A percentile compares a stretch with the other conserved stretches of the same genome.
These are phyloP conservation scores for Lissocephala sabroskyi DNA, from an alignment of 2,888 invertebrate genomes.

Conservation along the genomic window DNA sequence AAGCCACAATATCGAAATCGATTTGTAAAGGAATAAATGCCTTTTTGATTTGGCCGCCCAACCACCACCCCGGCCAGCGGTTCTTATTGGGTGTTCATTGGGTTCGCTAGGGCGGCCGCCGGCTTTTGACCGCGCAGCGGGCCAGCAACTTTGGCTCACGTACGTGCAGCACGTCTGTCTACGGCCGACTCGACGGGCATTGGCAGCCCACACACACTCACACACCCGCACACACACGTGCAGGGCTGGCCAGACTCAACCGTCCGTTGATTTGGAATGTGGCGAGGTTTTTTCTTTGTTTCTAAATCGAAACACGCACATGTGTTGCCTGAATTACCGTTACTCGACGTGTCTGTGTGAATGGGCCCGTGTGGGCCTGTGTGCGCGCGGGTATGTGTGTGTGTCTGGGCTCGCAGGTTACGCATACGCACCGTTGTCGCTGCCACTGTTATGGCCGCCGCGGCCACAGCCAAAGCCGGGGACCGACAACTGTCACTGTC, in stretches of 20 bases:
- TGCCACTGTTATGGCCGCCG: too few relatives aligned
- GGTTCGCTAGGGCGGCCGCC: conserved; percentile 11
- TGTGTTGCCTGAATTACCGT: conserved; percentile 9
- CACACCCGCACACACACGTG: not conserved
- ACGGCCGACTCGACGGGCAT: conserved; percentile 4
- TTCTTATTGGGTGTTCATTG: too few relatives aligned
- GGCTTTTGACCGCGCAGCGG: not conserved
- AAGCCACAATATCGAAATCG: conserved; percentile 32
- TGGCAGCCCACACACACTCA: conserved; percentile 5
- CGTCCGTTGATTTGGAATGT: conserved; percentile 6
- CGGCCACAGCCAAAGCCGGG: too few relatives aligned
- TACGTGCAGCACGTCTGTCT: too few relatives aligned
- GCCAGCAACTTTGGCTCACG: too few relatives aligned
- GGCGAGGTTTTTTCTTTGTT: conserved; percentile 5
- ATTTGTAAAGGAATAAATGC: conserved; percentile 41
- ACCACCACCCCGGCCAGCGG: too few relatives aligned
- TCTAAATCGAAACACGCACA: conserved; percentile 49
- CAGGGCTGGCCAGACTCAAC: conserved; percentile 7
- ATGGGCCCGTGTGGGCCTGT: too few relatives aligned
- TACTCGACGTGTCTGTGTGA: too few relatives aligned
- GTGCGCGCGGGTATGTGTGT: not conserved
- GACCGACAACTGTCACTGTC: too few relatives aligned
- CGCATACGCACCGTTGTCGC: not conserved
- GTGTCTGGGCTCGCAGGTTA: not conserved
- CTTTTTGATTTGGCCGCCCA: conserved; percentile 40